These are phyloP conservation scores for Cremastobaeus sp. DNA, from an alignment of 2,888 invertebrate species.

Conservation along the genomic window DNA sequence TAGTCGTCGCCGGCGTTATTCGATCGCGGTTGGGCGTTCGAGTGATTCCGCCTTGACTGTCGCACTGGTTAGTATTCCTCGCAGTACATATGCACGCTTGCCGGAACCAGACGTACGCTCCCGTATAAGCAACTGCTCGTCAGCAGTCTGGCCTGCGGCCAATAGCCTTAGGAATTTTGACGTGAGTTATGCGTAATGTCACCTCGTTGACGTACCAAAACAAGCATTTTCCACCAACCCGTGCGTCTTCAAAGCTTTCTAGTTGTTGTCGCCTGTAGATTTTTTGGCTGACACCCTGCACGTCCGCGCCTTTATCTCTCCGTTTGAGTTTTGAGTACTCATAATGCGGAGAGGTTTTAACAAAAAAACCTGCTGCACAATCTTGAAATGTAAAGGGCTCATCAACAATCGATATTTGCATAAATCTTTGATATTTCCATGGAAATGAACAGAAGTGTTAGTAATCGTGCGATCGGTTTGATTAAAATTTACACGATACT, in stretches of 20 bases:
- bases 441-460: too few species aligned
- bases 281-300: too few species aligned
- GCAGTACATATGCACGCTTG: constrained; percentile 7
- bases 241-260: constrained; percentile 32
- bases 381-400: too few species aligned
- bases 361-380: too few species aligned
- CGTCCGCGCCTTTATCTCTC: too few species aligned
- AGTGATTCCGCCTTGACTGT: constrained; percentile 40
- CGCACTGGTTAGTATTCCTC: constrained; percentile 37
- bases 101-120: constrained; percentile 41
- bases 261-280: constrained; percentile 11
- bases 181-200: constrained; percentile 43
- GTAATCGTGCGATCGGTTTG: too few species aligned
- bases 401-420: too few species aligned
- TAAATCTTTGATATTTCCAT: too few species aligned
- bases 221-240: constrained; percentile 30
- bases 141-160: constrained; percentile 69
- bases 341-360: too few species aligned
- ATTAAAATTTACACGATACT: too few species aligned
- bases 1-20: constrained; percentile 15
- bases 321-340: too few species aligned
- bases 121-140: constrained; percentile 64
- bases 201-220: constrained; percentile 17
- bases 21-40: constrained; percentile 17
- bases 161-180: constrained; percentile 64